Percentiles rank a stretch among this genome's conserved stretches.
Conservation (phyloP, 1,140 invertebrate species). For the Planococcus citri region DNA sequence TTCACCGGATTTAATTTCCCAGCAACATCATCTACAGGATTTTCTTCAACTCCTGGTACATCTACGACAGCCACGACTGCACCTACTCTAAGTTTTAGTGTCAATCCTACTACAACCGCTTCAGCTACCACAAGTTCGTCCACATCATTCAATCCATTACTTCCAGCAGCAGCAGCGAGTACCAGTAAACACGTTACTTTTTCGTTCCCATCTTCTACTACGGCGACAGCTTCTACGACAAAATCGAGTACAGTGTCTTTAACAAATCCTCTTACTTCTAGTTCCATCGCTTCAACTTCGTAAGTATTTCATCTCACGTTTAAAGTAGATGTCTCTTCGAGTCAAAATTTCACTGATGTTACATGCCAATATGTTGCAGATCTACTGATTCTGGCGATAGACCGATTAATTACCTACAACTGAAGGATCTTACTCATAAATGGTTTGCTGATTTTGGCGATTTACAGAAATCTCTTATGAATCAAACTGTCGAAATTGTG, state of each 20-base stretch:
- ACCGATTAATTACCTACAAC: neutral
- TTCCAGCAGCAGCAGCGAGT: neutral
- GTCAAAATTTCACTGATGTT: neutral
- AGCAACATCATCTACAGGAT: neutral
- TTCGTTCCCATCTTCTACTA: neutral
- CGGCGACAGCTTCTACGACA: neutral
- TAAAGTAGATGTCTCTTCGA: neutral
- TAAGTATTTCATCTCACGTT: neutral
- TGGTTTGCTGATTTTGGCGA: constrained; percentile 8
- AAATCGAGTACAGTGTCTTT: neutral
- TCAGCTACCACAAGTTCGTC: neutral
- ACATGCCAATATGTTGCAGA: neutral
- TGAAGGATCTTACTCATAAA: neutral
- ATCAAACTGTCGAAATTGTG: neutral
- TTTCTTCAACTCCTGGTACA: neutral
- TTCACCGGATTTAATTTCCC: neutral
- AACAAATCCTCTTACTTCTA: neutral
- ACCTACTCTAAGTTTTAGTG: neutral
- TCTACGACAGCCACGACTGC: neutral
- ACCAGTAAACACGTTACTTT: neutral
- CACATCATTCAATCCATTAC: neutral
- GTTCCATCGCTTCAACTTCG: neutral
- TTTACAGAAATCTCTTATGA: neutral
- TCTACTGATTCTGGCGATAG: neutral
- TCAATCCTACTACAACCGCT: neutral